Evolutionary conservation across 1,140 invertebrate species (phyloP).

Genomic region (Campodea augens): DNA sequence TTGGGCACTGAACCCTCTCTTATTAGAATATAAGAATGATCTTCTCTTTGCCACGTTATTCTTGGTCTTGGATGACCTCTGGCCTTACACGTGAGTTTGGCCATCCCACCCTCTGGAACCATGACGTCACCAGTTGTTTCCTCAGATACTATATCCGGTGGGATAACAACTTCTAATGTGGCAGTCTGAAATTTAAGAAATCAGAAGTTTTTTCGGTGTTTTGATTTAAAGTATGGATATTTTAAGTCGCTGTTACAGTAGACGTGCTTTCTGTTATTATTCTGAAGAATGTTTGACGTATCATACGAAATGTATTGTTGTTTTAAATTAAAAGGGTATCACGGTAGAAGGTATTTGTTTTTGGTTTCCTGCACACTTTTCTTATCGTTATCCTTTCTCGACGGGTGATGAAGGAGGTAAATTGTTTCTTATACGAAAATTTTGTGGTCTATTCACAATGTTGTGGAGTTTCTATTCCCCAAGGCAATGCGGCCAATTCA

Average conservation of each 20-base stretch:
- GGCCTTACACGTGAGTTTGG: conserved; percentile 67
- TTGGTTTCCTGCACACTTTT: too few relatives aligned
- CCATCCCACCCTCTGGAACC: conserved; percentile 74
- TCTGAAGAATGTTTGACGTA: neutral
- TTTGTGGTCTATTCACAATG: too few relatives aligned
- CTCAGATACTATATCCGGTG: conserved; percentile 72
- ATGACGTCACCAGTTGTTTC: conserved; percentile 76
- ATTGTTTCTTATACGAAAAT: too few relatives aligned
- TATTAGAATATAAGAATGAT: conserved; percentile 58
- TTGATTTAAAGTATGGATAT: conserved; percentile 7
- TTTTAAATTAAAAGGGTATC: too few relatives aligned
- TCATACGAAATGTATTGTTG: neutral
- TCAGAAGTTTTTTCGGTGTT: conserved; percentile 11
- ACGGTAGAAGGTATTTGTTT: too few relatives aligned
- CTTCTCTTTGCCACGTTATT: conserved; percentile 70
- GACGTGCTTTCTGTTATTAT: too few relatives aligned
- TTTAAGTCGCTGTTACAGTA: conserved; percentile 23
- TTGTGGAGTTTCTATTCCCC: too few relatives aligned
- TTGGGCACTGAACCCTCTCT: conserved; percentile 40
- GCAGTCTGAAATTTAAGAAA: conserved; percentile 39
- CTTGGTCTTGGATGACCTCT: conserved; percentile 64
- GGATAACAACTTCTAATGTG: conserved; percentile 69
- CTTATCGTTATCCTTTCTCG: too few relatives aligned
- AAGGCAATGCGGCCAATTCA: too few relatives aligned
- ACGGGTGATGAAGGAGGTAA: too few relatives aligned